Conservation (phyloP, 2,113 vertebrate genomes). For the Carassius carassius region DNA sequence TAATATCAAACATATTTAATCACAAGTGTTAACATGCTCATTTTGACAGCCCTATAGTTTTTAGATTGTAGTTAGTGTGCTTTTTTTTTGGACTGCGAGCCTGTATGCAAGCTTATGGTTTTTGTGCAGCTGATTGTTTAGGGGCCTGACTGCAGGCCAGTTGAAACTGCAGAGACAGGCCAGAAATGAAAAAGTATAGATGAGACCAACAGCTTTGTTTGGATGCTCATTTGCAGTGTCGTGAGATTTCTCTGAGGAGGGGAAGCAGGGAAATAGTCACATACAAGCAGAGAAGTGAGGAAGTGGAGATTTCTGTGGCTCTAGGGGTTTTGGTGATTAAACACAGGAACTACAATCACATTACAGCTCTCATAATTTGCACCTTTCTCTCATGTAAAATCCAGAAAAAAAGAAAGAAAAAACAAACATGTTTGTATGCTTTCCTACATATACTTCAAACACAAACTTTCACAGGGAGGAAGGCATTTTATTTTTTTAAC, state of each 20-base stretch:
- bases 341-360: not conserved
- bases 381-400: not conserved
- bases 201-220: slow-evolving; percentile 61
- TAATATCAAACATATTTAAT: not conserved
- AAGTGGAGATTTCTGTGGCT: slow-evolving; percentile 31
- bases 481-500: not conserved
- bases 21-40: not conserved
- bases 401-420: not conserved
- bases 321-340: not conserved
- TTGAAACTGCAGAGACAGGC: slow-evolving; percentile 26
- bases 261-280: slow-evolving; percentile 44
- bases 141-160: slow-evolving; percentile 46
- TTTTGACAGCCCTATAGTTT: not conserved
- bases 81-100: not conserved
- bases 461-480: not conserved
- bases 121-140: slow-evolving; percentile 33
- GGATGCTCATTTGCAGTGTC: slow-evolving; percentile 66
- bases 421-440: no score
- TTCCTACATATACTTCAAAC: not conserved
- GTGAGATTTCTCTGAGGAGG: slow-evolving; percentile 49
- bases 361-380: not conserved
- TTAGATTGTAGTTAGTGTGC: not conserved
- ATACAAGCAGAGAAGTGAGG: slow-evolving; percentile 3
- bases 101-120: slow-evolving; percentile 18
- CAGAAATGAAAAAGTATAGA: slow-evolving; percentile 65